These are phyloP conservation scores for Otis tarda DNA, from an alignment of 2,113 vertebrate genomes.

Conservation along the genomic window DNA sequence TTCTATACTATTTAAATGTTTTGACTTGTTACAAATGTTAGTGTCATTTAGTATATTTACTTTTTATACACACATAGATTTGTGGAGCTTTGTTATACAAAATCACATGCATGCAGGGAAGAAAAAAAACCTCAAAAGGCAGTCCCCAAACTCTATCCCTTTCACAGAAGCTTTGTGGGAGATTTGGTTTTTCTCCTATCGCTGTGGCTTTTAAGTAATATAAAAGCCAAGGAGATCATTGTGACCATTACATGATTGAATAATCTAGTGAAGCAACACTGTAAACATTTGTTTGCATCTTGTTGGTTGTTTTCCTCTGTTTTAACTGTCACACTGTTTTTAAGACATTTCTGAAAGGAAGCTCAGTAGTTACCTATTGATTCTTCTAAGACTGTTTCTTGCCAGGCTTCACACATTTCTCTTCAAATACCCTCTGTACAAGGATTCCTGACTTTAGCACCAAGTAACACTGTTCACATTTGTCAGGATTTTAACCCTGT, in stretches of 20 bases:
- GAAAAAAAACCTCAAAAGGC: background rate
- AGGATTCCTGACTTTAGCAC: background rate
- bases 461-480: background rate
- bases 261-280: background rate
- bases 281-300: background rate
- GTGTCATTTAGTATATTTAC: background rate
- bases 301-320: background rate
- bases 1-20: background rate
- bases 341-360: background rate
- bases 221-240: background rate
- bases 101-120: background rate
- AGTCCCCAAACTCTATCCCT: background rate
- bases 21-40: background rate
- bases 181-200: background rate
- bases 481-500: background rate
- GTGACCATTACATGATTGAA: background rate
- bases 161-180: background rate
- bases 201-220: background rate
- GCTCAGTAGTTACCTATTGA: background rate
- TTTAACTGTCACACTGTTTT: background rate
- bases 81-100: background rate
- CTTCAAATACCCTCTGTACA: background rate
- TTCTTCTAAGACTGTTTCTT: background rate
- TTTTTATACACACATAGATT: background rate
- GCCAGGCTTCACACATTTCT: background rate